These are phyloP conservation scores for Puma concolor DNA, from an alignment of 2,113 vertebrate genomes.

Conservation along the genomic window DNA sequence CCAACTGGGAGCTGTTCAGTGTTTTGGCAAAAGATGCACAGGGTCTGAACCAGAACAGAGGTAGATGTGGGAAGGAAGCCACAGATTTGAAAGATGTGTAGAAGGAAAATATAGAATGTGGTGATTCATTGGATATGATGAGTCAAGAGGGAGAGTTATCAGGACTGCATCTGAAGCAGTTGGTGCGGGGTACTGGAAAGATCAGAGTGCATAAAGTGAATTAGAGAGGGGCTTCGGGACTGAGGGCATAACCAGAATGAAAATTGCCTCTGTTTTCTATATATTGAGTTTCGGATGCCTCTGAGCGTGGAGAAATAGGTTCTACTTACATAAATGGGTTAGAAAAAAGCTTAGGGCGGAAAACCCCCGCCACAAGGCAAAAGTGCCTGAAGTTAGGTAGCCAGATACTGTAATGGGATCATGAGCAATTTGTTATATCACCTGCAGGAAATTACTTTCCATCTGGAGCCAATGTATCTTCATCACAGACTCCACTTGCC, in stretches of 20 bases:
- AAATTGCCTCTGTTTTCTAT: not conserved
- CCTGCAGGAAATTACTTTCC: too few relatives aligned
- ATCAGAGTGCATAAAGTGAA: not conserved
- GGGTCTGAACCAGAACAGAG: not conserved
- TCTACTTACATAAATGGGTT: too few relatives aligned
- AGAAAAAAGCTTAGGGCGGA: too few relatives aligned
- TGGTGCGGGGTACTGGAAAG: not conserved
- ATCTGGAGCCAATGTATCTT: too few relatives aligned
- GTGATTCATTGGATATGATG: not conserved
- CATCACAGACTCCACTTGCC: too few relatives aligned
- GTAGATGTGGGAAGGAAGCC: not conserved
- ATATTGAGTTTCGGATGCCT: not conserved
- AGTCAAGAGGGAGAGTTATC: not conserved
- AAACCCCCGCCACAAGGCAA: too few relatives aligned
- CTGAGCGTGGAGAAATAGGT: too few relatives aligned
- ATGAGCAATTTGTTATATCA: too few relatives aligned
- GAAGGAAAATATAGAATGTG: not conserved
- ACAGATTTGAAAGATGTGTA: not conserved
- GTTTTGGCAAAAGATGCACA: not conserved
- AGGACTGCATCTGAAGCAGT: not conserved
- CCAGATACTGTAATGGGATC: too few relatives aligned
- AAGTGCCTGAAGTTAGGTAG: too few relatives aligned
- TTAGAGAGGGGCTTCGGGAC: not conserved
- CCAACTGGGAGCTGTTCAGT: not conserved
- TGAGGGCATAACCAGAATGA: not conserved